phyloP scores from a whole-genome alignment of 2,888 invertebrate species.

The Smittia sp. region DNA sequence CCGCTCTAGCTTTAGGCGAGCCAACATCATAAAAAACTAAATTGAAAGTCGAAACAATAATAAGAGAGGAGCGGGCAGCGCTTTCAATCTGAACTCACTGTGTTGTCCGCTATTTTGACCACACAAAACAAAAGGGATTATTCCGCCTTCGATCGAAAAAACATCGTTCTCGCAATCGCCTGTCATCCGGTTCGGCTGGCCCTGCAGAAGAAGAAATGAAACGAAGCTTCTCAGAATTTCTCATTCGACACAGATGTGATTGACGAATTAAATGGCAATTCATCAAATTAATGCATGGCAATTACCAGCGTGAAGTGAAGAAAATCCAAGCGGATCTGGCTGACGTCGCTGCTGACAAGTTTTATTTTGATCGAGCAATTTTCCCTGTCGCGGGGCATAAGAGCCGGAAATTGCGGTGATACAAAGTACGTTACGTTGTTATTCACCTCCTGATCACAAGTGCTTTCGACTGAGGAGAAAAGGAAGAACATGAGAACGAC shows the following conservation, averaged over 20 bases:
- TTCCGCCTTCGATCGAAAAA: constrained; percentile 61
- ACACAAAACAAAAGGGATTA: constrained; percentile 63
- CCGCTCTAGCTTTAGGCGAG: constrained; percentile 42
- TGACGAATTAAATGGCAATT: neutral
- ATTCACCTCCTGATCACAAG: constrained; percentile 67
- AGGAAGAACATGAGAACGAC: neutral
- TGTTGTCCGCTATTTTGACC: constrained; percentile 84
- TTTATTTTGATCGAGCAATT: constrained; percentile 71
- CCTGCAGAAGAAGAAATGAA: constrained; percentile 54
- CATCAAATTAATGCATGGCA: constrained; percentile 22
- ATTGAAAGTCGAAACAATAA: neutral
- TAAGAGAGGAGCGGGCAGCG: neutral
- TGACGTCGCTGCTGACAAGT: constrained; percentile 74
- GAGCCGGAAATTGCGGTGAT: constrained; percentile 77
- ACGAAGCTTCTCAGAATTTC: neutral
- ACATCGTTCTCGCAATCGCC: constrained; percentile 77
- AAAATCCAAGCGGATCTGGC: constrained; percentile 80
- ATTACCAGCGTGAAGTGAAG: constrained; percentile 76
- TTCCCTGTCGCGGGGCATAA: constrained; percentile 62
- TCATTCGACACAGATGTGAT: neutral
- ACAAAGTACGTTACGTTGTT: constrained; percentile 81
- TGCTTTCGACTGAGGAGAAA: constrained; percentile 63
- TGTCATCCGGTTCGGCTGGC: constrained; percentile 75
- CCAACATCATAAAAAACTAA: constrained; percentile 52
- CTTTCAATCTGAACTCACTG: constrained; percentile 59